Evolutionary conservation across 1,140 invertebrate genomes (phyloP).

Genomic region (Bombus cullumanus): DNA sequence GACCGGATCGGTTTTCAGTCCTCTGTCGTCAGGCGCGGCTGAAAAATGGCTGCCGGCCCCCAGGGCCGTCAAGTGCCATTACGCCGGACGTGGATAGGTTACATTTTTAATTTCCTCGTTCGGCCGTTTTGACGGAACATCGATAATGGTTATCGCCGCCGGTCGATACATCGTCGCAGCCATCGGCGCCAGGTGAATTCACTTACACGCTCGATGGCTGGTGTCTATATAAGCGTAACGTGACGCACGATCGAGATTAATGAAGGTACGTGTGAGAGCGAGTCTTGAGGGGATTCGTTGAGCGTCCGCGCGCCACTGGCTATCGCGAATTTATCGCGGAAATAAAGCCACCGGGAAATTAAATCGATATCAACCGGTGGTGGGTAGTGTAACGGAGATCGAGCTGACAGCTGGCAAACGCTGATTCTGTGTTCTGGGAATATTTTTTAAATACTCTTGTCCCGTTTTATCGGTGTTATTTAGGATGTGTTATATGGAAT

Average conservation of each 20-base stretch:
- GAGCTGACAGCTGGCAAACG: background rate
- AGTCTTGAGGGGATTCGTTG: slow-evolving; percentile 44
- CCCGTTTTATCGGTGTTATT: background rate
- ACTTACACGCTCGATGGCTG: slow-evolving; percentile 47
- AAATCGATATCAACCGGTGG: slow-evolving; percentile 42
- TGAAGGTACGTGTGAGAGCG: slow-evolving; percentile 28
- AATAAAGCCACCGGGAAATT: slow-evolving; percentile 46
- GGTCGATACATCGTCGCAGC: slow-evolving; percentile 44
- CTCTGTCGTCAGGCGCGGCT: slow-evolving; percentile 2
- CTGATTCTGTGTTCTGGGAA: slow-evolving; percentile 1
- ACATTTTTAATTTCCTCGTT: slow-evolving; percentile 70
- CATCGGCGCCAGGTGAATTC: slow-evolving; percentile 40
- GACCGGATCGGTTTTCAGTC: slow-evolving; percentile 17
- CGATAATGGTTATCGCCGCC: slow-evolving; percentile 60
- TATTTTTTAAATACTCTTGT: background rate
- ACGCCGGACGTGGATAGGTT: slow-evolving; percentile 51
- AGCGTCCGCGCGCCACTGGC: background rate
- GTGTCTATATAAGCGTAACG: slow-evolving; percentile 39
- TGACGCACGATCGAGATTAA: slow-evolving; percentile 59
- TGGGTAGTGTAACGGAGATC: background rate
- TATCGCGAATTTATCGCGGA: slow-evolving; percentile 40
- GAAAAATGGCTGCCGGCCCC: slow-evolving; percentile 55
- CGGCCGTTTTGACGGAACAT: slow-evolving; percentile 63
- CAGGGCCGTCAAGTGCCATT: slow-evolving; percentile 46
- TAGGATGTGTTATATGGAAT: background rate